Evolutionary conservation across 1,140 invertebrate species (phyloP), one percentile per base, ranked within the genome.

Genomic region (Cydia amplana): DNA sequence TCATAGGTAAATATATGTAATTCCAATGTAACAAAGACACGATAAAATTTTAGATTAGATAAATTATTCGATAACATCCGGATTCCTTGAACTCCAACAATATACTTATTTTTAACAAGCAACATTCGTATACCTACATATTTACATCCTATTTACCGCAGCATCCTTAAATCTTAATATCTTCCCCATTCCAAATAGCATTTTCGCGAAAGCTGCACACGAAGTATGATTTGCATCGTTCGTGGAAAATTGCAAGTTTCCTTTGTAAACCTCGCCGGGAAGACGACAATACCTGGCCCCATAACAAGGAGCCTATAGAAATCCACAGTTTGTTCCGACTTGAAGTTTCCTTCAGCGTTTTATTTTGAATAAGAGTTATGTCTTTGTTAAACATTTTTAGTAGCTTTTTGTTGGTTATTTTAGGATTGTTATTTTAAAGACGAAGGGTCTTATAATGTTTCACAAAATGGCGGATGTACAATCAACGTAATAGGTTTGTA

Each of bases 231-330:
- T 70, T 70, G 65, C 65, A 36, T 70, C 28, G n/a, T 28, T 36
- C 64, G 23, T 32, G 6, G 28, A 18, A 70, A 70, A 70, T 70
- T 70, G 65, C 65, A 70, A 9, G 32, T 20, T 70, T 70, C 7
- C 65, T 70, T 64, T 23, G 60, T 64, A 64, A 14, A 64, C 18
- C 25, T 64, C 20, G 23, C 20, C 16, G 0, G 25, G 64, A 16
- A 67, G 64, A 67, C 28, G 28, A 67, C 64, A 67, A 67, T 67
- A 23, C 64, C 18, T 32, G 12, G 25, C 14, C 60, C 10, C 64
- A 12, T 67, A 67, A 67, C 64, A 67, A 67, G 64, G n/a, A 32
- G 28, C 64, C 64, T 18, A 67, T 67, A 28, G 64, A 67, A 36
- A 28, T 28, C 64, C 55, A 51, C 49, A 51, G 49, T 51, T 51